Evolutionary conservation across 1,140 invertebrate species (phyloP).

Genomic region (Drosophila serrata): DNA sequence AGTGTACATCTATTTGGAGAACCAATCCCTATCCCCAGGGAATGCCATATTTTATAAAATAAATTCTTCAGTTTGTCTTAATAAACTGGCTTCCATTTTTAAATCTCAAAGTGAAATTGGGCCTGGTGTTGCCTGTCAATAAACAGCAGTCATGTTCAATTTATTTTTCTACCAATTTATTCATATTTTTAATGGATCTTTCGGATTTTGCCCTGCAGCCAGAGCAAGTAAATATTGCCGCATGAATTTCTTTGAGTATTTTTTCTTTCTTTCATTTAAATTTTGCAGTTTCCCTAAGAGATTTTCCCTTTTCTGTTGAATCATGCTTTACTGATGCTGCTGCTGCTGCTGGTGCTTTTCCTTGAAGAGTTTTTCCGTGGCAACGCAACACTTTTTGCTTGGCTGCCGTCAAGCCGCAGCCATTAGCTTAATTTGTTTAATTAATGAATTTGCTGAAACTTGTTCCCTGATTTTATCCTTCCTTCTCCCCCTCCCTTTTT

Average conservation of each 20-base stretch:
- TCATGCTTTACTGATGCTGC: constrained; percentile 10
- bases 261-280: constrained; percentile 4
- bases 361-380: constrained; percentile 22
- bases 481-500: constrained; percentile 18
- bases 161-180: constrained; percentile 47
- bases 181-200: constrained; percentile 46
- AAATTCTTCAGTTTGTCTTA: constrained; percentile 14
- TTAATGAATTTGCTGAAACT: constrained; percentile 60
- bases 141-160: constrained; percentile 21
- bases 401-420: constrained; percentile 44
- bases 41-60: constrained; percentile 4
- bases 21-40: neutral
- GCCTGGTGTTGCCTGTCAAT: constrained; percentile 34
- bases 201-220: constrained; percentile 3
- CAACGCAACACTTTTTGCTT: constrained; percentile 44
- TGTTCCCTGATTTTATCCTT: constrained; percentile 44
- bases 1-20: neutral
- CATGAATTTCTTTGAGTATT: constrained; percentile 14
- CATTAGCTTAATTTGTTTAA: constrained; percentile 64
- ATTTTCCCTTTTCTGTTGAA: constrained; percentile 36
- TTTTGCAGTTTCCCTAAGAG: constrained; percentile 14
- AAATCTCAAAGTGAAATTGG: constrained; percentile 29
- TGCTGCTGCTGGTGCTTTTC: no score
- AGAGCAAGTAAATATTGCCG: constrained; percentile 42
- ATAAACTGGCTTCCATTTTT: constrained; percentile 23